These are phyloP conservation scores for Crotophaga sulcirostris DNA, from an alignment of 2,113 vertebrate species.

Conservation along the genomic window DNA sequence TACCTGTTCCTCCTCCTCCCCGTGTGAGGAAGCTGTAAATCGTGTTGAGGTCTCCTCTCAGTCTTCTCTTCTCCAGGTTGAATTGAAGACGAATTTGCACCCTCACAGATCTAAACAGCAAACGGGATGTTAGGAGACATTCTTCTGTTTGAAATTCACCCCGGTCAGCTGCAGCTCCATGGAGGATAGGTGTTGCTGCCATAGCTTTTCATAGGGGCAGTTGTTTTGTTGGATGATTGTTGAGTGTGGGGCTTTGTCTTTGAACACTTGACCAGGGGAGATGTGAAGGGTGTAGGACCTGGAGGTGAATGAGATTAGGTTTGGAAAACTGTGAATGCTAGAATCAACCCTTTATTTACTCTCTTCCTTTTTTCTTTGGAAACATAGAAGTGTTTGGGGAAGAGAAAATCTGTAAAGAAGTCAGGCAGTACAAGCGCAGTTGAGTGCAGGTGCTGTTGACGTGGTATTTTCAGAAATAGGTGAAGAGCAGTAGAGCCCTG, in stretches of 20 bases:
- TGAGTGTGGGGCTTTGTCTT: neutral
- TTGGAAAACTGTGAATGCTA: neutral
- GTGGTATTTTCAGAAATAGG: neutral
- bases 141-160: neutral
- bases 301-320: neutral
- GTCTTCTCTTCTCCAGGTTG: too few relatives aligned
- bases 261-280: neutral
- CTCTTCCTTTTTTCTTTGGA: neutral
- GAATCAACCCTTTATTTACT: neutral
- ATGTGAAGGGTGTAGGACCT: neutral
- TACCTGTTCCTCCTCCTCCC: too few relatives aligned
- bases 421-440: neutral
- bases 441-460: neutral
- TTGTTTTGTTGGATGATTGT: neutral
- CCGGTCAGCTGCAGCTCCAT: accelerated
- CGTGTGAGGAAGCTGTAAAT: too few relatives aligned
- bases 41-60: too few relatives aligned
- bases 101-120: neutral
- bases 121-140: accelerated
- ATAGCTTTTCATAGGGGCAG: neutral
- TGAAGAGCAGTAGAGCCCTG: neutral
- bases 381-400: neutral
- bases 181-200: neutral
- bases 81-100: neutral
- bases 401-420: neutral